These are phyloP conservation scores for Tiliacea aurago DNA, from an alignment of 2,888 invertebrate species.

Conservation along the genomic window DNA sequence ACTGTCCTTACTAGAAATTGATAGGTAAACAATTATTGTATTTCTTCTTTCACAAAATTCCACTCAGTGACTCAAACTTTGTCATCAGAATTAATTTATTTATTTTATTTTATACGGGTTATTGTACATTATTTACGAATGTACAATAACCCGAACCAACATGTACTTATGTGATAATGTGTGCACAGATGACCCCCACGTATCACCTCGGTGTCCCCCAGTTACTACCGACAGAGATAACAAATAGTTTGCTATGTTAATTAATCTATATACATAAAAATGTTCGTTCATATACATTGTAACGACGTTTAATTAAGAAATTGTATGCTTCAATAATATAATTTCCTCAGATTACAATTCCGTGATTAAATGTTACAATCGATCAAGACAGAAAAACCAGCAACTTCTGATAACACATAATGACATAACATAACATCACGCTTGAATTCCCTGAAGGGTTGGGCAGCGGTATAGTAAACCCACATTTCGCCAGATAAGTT, in stretches of 20 bases:
- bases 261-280: slow-evolving; percentile 26
- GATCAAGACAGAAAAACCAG: background rate
- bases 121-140: no score
- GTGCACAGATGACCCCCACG: slow-evolving; percentile 29
- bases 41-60: no score
- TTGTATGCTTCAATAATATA: background rate
- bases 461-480: no score
- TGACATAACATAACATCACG: no score
- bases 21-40: no score
- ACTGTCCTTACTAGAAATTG: no score
- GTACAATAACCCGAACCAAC: no score
- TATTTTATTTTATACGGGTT: no score
- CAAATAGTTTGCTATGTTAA: slow-evolving; percentile 32
- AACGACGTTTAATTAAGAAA: background rate
- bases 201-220: slow-evolving; percentile 29
- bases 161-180: slow-evolving; percentile 34
- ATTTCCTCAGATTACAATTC: background rate
- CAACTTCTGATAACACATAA: background rate
- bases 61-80: no score
- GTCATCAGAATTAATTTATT: no score
- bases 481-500: no score
- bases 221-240: slow-evolving; percentile 48
- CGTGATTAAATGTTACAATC: background rate
- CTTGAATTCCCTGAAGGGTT: no score
- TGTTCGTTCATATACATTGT: slow-evolving; percentile 21